Percentiles rank a stretch among this genome's conserved stretches.
phyloP scores from a whole-genome alignment of 2,888 invertebrate genomes.

The Torymus tubicola region DNA sequence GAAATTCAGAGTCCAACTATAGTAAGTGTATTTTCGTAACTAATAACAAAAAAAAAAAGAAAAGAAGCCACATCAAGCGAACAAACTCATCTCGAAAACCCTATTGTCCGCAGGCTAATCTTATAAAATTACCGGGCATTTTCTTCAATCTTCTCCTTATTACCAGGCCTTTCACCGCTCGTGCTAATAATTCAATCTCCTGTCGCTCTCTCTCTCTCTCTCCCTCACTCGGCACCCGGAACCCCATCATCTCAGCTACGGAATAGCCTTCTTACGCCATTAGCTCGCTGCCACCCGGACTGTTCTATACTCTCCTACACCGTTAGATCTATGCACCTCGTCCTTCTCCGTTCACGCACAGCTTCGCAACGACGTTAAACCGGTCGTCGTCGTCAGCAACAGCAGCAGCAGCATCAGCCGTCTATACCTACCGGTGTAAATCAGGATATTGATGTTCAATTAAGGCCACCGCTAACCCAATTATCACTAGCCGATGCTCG shows the following conservation, averaged over 20 bases:
- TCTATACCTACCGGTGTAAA: not conserved
- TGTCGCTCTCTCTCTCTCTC: not conserved
- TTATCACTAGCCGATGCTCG: not conserved
- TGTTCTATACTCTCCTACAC: not conserved
- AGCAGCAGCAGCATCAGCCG: too few relatives aligned
- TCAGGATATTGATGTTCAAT: slow-evolving; percentile 45
- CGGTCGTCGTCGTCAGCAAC: not conserved
- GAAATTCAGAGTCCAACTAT: too few relatives aligned
- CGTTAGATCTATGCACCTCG: too few relatives aligned
- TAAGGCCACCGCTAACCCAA: slow-evolving; percentile 42
- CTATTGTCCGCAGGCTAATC: too few relatives aligned
- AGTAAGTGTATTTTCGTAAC: too few relatives aligned
- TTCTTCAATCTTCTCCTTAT: not conserved
- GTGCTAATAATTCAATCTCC: not conserved
- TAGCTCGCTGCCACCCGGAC: not conserved
- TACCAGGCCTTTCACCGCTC: not conserved
- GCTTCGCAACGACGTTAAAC: not conserved
- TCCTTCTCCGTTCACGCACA: too few relatives aligned
- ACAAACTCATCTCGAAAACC: too few relatives aligned
- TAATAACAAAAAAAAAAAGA: too few relatives aligned
- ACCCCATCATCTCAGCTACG: not conserved
- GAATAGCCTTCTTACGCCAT: too few relatives aligned
- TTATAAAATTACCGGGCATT: not conserved
- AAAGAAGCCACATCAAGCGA: too few relatives aligned
- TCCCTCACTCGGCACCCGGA: not conserved